A percentile compares a stretch with the other conserved stretches of the same genome.
Evolutionary conservation across 2,888 invertebrate species (phyloP).

Genomic region (Erynnis tages): DNA sequence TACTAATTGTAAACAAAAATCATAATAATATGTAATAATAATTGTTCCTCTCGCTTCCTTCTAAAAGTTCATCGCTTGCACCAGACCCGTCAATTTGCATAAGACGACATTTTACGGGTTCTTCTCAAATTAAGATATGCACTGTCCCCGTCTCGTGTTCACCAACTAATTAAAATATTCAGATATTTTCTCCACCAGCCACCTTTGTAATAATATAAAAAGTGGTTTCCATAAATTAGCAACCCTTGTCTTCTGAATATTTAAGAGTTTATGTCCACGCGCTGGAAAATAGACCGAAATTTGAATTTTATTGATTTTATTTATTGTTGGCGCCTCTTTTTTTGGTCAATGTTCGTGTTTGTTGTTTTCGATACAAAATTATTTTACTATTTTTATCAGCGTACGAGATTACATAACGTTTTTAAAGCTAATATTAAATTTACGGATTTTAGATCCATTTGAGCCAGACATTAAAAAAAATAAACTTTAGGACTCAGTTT

Average conservation of each 20-base stretch:
- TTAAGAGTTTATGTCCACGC: background rate
- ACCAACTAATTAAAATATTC: background rate
- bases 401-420: too few relatives aligned
- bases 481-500: too few relatives aligned
- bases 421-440: too few relatives aligned
- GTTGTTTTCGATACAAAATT: background rate
- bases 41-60: background rate
- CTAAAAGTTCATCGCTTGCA: background rate
- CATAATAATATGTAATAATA: too few relatives aligned
- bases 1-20: too few relatives aligned
- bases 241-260: background rate
- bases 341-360: background rate
- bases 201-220: conserved; percentile 2
- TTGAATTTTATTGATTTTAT: conserved; percentile 2
- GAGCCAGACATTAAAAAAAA: too few relatives aligned
- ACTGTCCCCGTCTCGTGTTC: background rate
- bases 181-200: background rate
- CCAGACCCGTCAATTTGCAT: conserved; percentile 3
- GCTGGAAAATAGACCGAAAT: background rate
- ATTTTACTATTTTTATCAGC: too few relatives aligned
- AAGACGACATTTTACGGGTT: conserved; percentile 3
- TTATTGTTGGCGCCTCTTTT: conserved; percentile 5
- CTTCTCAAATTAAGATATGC: conserved; percentile 7
- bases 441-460: too few relatives aligned
- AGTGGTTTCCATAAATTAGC: conserved; percentile 5